phyloP scores from a whole-genome alignment of 1,140 invertebrate species.

The Drosophila ambigua region DNA sequence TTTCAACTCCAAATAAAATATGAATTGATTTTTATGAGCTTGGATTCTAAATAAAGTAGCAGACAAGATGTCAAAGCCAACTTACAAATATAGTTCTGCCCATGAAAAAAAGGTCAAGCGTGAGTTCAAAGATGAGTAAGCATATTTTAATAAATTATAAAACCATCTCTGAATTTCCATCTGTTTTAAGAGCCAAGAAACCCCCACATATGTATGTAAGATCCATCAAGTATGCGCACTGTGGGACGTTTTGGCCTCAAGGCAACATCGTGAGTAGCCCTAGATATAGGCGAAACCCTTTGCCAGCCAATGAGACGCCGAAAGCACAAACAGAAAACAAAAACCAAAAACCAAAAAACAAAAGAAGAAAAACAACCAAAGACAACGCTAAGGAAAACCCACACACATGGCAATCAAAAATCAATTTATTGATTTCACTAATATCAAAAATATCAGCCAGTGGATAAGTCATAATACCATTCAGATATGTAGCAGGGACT shows the following conservation, averaged over 20 bases:
- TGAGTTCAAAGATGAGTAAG: not conserved
- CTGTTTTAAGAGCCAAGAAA: not conserved
- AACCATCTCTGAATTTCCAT: not conserved
- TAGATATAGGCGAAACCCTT: conserved; percentile 20
- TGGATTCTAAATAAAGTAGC: no score
- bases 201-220: no score
- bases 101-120: no score
- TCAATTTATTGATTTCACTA: conserved; percentile 80
- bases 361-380: conserved; percentile 33
- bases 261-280: conserved; percentile 1
- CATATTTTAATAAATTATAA: conserved; percentile 1
- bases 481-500: conserved; percentile 18
- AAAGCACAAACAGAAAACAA: conserved; percentile 14
- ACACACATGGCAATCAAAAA: conserved; percentile 68
- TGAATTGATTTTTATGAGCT: no score
- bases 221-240: conserved; percentile 36
- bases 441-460: conserved; percentile 39
- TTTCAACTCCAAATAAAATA: no score
- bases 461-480: conserved; percentile 49
- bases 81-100: no score
- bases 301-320: conserved; percentile 71
- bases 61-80: no score
- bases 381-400: conserved; percentile 33
- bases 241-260: conserved; percentile 8
- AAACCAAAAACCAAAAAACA: conserved; percentile 30